Evolutionary conservation across 2,888 invertebrate species (phyloP), one percentile per base, ranked within the genome.

Genomic region (Nomada hirtipes): DNA sequence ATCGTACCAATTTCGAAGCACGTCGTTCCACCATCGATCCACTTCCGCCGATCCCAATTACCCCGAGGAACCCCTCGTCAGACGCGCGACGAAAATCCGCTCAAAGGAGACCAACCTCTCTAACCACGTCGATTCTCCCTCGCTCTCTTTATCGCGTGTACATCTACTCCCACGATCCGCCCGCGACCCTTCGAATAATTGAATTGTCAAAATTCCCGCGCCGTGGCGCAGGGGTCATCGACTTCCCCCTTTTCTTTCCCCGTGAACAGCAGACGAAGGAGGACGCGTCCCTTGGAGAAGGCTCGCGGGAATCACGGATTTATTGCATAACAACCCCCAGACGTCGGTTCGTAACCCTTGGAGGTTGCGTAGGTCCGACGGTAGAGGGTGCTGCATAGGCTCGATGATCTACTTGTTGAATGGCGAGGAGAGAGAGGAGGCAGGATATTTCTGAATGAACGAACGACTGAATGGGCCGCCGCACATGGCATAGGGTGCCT

Each of bases 391-490:
- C 88, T 82, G 89, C 87, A 89, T 89, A 89, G 89, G 89, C 89
- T 89, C 89, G 89, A 89, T 89, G 89, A 89, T 89, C 89, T 89
- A 89, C 89, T 89, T 89, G 89, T 89, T 89, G 89, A 89, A 89
- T 89, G 89, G 89, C 84, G 87, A 82, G 81, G 79, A 86, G 82
- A 69, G 53, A 80, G 79, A 83, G 82, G 85, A 82, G 88, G 86
- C 87, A 89, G 89, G 89, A 89, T 89, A 89, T 89, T 89, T 89
- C 89, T 89, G 89, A 89, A 89, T 89, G 89, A 89, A 89, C 89
- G 89, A 89, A 86, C 89, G 89, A 89, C 86, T 88, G 89, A 89
- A 89, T 89, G 89, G 89, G 89, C 89, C 83, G 88, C 82, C 82
- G 89, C 88, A 88, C 88, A 88, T 88, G 88, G 88, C 89, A 88